Percentiles rank a stretch among this genome's conserved stretches.
Conservation (phyloP, 2,113 vertebrate genomes). For the Thamnaconus septentrionalis region DNA sequence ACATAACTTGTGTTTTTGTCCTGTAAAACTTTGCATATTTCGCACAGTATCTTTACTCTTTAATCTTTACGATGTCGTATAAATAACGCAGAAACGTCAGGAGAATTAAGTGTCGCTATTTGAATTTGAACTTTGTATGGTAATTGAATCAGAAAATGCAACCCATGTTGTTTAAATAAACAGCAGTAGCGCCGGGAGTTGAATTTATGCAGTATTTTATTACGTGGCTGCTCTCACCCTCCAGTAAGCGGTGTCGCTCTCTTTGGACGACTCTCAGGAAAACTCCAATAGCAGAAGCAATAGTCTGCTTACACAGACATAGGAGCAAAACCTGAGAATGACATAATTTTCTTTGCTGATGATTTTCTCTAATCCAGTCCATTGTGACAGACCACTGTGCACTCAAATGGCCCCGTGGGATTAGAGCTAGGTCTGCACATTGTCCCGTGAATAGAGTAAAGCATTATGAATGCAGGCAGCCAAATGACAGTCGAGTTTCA, state of each 20-base stretch:
- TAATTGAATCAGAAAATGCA: slow-evolving; percentile 40
- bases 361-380: slow-evolving; percentile 11
- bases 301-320: slow-evolving; percentile 5
- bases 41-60: no score
- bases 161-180: slow-evolving; percentile 41
- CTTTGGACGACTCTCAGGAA: neutral
- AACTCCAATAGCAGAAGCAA: neutral
- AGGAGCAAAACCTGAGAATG: slow-evolving; percentile 3
- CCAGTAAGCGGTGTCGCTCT: slow-evolving; percentile 2
- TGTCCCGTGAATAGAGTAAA: slow-evolving; percentile 3
- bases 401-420: slow-evolving; percentile 5
- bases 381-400: slow-evolving; percentile 10
- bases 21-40: no score
- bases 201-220: slow-evolving; percentile 25
- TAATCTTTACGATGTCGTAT: neutral
- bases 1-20: no score
- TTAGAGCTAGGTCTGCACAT: slow-evolving; percentile 6
- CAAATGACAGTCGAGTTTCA: slow-evolving; percentile 33
- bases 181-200: slow-evolving; percentile 11
- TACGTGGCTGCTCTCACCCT: slow-evolving; percentile 17
- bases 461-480: slow-evolving; percentile 1
- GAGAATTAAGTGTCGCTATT: slow-evolving; percentile 42
- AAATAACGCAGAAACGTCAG: neutral
- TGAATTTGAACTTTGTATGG: slow-evolving; percentile 46
- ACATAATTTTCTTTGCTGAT: neutral